Base-by-base conservation (phyloP, 2,797 vertebrate genomes). In the Chiroxiphia lanceolata region DNA sequence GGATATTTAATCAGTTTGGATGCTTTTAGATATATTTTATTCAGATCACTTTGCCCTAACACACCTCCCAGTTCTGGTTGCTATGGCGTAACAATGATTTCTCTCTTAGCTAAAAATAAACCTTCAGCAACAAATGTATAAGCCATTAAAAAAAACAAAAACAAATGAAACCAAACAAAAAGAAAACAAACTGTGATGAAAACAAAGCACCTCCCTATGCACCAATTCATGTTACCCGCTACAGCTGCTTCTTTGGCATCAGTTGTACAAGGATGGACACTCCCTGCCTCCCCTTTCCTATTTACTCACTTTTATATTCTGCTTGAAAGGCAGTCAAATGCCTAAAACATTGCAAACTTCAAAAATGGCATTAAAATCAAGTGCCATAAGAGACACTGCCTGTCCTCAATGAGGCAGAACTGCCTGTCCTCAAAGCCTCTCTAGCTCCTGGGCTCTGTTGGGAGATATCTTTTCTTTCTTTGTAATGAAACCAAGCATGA, bases 41-140 rank as follows among this genome's bases (percentile, higher is more conserved):
- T 97, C 93, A 95, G 93, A 90, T 83, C 79, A 92, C 91, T 87
- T 96, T 97, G 93, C 91, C 96, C 69, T 95, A 77, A 93, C 63
- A 96, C 94, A 92, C 93, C 96, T 98, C 89, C 71, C 60, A 93
- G 15, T 83, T 93, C 95, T 97, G 69, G 96, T 98, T 97, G 97
- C 97, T 92, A 96, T 95, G 97, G 92, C 42, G 13, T 91, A 94
- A 95, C 78, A 97, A 96, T 95, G 95, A 96, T 94, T 97, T 96
- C 91, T 97, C 89, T 93, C 90, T 94, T 85, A 93, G 91, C 91
- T 95, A 97, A 98, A 97, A 97, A 97, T 96, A 97, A 96, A 96
- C 78, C 93, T 96, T 95, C 84, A 87, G 67, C 89, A 95, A 92
- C 79, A 96, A 93, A 91, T 54, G 59, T 50, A 90, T 91, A 91